phyloP scores from a whole-genome alignment of 2,797 vertebrate species.

The Galago senegalensis region DNA sequence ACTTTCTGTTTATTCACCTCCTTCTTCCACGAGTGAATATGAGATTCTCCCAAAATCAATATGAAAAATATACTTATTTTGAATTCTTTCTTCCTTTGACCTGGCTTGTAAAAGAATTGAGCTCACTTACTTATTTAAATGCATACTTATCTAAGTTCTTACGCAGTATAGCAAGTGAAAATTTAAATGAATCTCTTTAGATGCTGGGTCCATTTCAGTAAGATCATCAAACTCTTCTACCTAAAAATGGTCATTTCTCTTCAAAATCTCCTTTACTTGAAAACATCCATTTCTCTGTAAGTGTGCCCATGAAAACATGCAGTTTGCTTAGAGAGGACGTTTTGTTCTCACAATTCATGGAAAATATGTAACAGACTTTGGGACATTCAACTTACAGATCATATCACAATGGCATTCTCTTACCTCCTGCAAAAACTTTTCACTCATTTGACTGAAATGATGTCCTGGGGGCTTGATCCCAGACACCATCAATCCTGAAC shows the following conservation, averaged over 20 bases:
- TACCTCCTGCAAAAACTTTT: slow-evolving; percentile 95
- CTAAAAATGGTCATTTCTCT: neutral
- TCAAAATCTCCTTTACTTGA: neutral
- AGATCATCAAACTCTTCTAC: neutral
- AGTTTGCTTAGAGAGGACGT: neutral
- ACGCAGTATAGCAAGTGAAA: neutral
- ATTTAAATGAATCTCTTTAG: neutral
- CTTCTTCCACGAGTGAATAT: neutral
- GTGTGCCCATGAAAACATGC: no score
- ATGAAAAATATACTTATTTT: neutral
- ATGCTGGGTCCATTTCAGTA: neutral
- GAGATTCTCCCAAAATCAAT: neutral
- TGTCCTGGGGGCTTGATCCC: slow-evolving; percentile 91
- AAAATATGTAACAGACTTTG: neutral
- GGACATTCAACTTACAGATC: fast-evolving
- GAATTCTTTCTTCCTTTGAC: neutral
- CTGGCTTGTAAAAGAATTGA: neutral
- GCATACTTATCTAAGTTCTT: neutral
- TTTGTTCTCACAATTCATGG: neutral
- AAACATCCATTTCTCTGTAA: neutral
- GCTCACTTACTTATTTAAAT: neutral
- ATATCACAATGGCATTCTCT: slow-evolving; percentile 64
- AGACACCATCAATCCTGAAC: slow-evolving; percentile 90
- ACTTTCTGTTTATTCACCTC: neutral
- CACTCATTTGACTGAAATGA: slow-evolving; percentile 89